Evolutionary conservation across 2,888 invertebrate genomes (phyloP).

Genomic region (Philhelius pedissequus): DNA sequence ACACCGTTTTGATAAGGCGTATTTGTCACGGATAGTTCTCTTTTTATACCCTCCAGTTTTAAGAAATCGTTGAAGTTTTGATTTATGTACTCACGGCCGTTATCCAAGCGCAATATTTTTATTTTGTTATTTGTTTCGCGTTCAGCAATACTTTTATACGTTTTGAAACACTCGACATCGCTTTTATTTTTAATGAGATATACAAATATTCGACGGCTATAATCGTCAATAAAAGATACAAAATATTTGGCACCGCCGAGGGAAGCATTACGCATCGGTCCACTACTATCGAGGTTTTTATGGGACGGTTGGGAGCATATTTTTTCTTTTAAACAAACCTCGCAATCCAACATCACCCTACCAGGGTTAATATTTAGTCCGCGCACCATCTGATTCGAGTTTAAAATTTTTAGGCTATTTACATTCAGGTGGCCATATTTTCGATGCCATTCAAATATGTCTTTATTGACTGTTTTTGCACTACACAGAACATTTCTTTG

Average conservation of each 20-base stretch:
- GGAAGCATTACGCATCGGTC: conserved; percentile 48
- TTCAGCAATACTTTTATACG: conserved; percentile 53
- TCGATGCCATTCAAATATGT: conserved; percentile 8
- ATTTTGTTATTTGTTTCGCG: conserved; percentile 48
- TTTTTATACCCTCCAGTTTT: conserved; percentile 22
- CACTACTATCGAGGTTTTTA: neutral
- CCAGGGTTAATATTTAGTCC: neutral
- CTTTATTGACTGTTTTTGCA: too few species aligned
- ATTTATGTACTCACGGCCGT: conserved; percentile 46
- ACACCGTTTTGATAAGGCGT: conserved; percentile 67
- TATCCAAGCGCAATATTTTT: conserved; percentile 39
- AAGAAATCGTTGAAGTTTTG: conserved; percentile 13
- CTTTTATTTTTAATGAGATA: conserved; percentile 60
- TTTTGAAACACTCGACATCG: conserved; percentile 58
- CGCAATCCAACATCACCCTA: neutral
- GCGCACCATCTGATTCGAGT: neutral
- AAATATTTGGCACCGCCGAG: neutral
- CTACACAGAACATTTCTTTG: neutral
- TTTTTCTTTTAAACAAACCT: neutral
- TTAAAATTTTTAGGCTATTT: conserved; percentile 2
- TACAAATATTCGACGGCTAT: conserved; percentile 28
- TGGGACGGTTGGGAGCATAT: neutral
- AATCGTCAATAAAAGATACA: conserved; percentile 24
- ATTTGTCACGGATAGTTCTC: conserved; percentile 30
- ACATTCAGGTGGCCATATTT: conserved; percentile 32